phyloP scores from a whole-genome alignment of 2,113 vertebrate species.

The Myiagra hebetior region DNA sequence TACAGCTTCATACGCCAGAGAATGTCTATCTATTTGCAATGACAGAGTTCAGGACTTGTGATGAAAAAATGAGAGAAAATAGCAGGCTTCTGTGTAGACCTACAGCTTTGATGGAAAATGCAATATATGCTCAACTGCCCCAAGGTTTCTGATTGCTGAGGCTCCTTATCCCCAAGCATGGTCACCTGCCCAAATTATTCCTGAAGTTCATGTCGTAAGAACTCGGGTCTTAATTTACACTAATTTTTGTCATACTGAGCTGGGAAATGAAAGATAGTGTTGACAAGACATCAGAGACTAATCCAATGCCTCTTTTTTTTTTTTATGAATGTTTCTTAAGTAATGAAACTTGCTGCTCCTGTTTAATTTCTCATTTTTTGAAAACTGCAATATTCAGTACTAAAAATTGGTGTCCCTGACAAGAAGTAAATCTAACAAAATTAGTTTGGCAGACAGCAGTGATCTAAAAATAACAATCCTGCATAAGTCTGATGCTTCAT shows the following conservation, averaged over 20 bases:
- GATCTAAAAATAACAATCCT: not conserved
- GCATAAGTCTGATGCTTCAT: not conserved
- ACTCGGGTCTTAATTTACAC: not conserved
- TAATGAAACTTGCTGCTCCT: not conserved
- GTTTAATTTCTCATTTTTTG: not conserved
- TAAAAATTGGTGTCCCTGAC: not conserved
- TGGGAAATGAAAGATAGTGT: not conserved
- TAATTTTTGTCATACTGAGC: not conserved
- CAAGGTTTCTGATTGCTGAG: not conserved
- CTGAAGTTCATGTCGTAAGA: not conserved
- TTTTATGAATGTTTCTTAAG: not conserved
- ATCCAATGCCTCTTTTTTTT: not conserved
- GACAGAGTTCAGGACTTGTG: not conserved
- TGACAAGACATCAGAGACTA: not conserved
- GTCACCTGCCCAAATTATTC: not conserved
- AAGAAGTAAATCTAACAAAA: not conserved
- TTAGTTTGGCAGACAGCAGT: not conserved
- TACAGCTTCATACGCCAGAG: rapidly evolving
- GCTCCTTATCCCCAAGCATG: not conserved
- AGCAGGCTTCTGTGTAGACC: not conserved
- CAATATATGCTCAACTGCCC: not conserved
- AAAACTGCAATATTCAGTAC: not conserved
- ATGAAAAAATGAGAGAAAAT: not conserved
- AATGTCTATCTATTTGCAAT: not conserved
- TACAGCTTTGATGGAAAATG: not conserved